Evolutionary conservation across 2,888 invertebrate genomes (phyloP).

Genomic region (Cerceris ruficornis): DNA sequence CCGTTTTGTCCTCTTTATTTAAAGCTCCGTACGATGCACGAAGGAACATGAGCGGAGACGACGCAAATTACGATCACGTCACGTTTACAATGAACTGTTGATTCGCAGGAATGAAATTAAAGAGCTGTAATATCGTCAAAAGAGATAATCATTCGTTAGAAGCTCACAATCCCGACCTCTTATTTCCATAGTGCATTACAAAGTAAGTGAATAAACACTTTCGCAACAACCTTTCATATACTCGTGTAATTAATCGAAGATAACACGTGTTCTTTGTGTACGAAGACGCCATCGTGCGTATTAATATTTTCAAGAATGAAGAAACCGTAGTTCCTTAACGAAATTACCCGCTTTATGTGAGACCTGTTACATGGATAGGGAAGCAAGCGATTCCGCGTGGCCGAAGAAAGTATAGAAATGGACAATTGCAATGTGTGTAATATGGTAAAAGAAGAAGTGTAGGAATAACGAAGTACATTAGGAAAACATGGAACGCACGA

Average conservation of each 20-base stretch:
- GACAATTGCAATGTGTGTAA: background rate
- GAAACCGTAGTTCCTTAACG: slow-evolving; percentile 13
- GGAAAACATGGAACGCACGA: background rate
- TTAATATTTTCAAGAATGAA: background rate
- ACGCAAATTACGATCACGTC: background rate
- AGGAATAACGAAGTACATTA: background rate
- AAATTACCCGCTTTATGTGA: slow-evolving; percentile 3
- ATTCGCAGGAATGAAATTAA: too few species aligned
- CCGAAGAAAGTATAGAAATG: background rate
- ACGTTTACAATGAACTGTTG: too few species aligned
- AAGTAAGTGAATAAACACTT: background rate
- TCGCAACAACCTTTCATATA: background rate
- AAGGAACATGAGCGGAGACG: background rate
- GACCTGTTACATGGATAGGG: background rate
- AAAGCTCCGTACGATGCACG: background rate
- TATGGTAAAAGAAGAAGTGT: background rate
- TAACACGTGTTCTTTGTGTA: background rate
- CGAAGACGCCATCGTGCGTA: background rate
- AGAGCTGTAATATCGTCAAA: too few species aligned
- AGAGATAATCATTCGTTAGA: too few species aligned
- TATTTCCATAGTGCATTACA: background rate
- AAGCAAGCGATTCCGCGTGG: slow-evolving; percentile 1
- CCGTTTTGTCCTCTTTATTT: background rate
- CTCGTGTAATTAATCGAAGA: too few species aligned
- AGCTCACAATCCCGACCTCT: too few species aligned